phyloP scores from a whole-genome alignment of 1,140 invertebrate genomes.

The Cyclina sinensis region DNA sequence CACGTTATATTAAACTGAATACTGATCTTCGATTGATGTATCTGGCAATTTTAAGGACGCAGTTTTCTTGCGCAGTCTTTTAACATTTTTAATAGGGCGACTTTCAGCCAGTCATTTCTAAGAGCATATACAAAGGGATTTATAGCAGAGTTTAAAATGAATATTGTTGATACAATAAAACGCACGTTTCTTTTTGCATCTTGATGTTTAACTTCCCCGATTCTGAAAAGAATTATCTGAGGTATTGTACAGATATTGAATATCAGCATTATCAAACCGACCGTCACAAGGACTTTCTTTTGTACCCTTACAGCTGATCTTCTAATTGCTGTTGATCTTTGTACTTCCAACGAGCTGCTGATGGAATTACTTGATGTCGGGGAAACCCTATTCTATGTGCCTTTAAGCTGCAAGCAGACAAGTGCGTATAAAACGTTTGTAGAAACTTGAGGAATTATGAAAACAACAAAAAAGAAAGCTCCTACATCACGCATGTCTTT shows the following conservation, averaged over 20 bases:
- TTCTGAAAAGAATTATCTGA: not conserved
- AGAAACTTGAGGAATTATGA: not conserved
- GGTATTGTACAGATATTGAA: slow-evolving; percentile 25
- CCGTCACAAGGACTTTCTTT: not conserved
- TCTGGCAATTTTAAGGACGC: no score
- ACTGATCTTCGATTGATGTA: no score
- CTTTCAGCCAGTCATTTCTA: not conserved
- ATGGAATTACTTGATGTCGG: not conserved
- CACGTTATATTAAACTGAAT: no score
- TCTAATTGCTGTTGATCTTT: not conserved
- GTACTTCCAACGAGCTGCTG: not conserved
- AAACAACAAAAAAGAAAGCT: not conserved
- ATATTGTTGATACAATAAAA: not conserved
- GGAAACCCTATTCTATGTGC: not conserved
- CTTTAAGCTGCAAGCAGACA: not conserved
- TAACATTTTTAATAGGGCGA: not conserved
- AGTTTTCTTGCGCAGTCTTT: not conserved
- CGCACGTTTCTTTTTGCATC: not conserved
- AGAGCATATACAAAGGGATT: slow-evolving; percentile 7
- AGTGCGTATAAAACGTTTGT: slow-evolving; percentile 13
- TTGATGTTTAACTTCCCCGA: not conserved
- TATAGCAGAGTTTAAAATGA: slow-evolving; percentile 14
- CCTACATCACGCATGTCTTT: not conserved
- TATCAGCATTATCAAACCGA: not conserved
- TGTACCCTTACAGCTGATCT: not conserved